Percentiles rank a stretch among this genome's conserved stretches.
Conservation (phyloP, 2,797 vertebrate species). For the Melanotaenia maccullochi region DNA sequence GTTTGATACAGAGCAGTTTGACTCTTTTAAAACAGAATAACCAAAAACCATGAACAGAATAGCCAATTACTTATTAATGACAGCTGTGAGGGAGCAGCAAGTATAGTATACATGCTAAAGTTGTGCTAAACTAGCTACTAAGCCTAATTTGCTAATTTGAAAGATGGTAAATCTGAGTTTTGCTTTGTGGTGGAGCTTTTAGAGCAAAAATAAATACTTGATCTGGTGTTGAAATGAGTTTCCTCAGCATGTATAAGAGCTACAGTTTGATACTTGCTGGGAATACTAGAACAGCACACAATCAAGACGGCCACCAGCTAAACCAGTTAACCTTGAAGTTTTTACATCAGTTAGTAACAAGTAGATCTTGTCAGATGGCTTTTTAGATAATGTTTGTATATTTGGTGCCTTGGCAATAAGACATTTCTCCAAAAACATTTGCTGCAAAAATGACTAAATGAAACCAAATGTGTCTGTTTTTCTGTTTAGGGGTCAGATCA, state of each 20-base stretch:
- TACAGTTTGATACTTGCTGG: neutral
- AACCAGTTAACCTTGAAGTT: neutral
- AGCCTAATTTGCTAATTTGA: no score
- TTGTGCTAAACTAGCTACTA: neutral
- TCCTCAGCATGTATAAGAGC: neutral
- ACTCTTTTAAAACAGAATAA: no score
- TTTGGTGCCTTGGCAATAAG: neutral
- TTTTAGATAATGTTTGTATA: neutral
- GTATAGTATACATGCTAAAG: neutral
- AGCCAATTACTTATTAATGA: neutral
- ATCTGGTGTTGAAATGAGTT: neutral
- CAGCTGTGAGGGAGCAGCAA: neutral
- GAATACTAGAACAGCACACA: neutral
- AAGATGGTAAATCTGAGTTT: no score
- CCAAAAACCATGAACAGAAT: neutral
- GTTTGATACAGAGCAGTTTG: no score
- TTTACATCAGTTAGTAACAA: neutral
- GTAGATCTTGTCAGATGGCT: neutral
- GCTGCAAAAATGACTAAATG: neutral
- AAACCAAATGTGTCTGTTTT: neutral
- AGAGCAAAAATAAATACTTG: neutral
- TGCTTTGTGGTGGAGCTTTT: no score
- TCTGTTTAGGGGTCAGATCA: constrained; percentile 92
- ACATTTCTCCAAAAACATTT: neutral
- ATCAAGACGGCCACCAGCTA: neutral